Base-by-base conservation (phyloP, 2,888 invertebrate genomes). In the Kuschelorhynchus macadamiae region DNA sequence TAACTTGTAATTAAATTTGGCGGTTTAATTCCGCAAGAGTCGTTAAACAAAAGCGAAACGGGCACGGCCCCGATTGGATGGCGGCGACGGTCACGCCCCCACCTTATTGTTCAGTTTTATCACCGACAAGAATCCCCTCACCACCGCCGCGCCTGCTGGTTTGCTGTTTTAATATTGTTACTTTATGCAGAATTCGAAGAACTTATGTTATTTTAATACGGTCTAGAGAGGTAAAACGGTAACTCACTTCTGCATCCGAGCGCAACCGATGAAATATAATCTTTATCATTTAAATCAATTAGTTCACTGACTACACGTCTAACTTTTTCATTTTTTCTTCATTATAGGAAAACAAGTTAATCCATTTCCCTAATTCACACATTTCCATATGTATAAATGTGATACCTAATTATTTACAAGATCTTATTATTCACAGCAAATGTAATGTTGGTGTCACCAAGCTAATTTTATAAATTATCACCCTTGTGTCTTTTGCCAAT, bases 1-100 rank as follows among this genome's bases (percentile, higher is more conserved):
- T 79, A 78, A 79, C 79, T 78, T 79, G 79, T 81, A 81, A 82
- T 82, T 82, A 81, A 81, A 81, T 82, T 82, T 79, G 82, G 81
- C 79, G 80, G 79, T 81, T 81, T 79, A 80, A 81, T 81, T 81
- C 79, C 77, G 73, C 75, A 73, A 71, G 57, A 76, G 79, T 81
- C 81, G 80, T 81, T 81, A 82, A 81, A 81, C 77, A 76, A 77
- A 75, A 74, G 76, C 72, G 75, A 72, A 72, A 69, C 71, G 74
- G 77, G 78, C 75, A 76, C 78, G 77, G 78, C 73, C 71, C 73
- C 75, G 77, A 80, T 81, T 80, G 79, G 79, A 74, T 74, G 75
- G 72, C 74, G 75, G 70, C 77, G 71, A 74, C 74, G 71, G 74
- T 71, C 77, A 78, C 79, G 78, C 79, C 79, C 74, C 63, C 73